Evolutionary conservation across 2,888 invertebrate genomes (phyloP).

Genomic region (Eudasyphora cyanicolor): DNA sequence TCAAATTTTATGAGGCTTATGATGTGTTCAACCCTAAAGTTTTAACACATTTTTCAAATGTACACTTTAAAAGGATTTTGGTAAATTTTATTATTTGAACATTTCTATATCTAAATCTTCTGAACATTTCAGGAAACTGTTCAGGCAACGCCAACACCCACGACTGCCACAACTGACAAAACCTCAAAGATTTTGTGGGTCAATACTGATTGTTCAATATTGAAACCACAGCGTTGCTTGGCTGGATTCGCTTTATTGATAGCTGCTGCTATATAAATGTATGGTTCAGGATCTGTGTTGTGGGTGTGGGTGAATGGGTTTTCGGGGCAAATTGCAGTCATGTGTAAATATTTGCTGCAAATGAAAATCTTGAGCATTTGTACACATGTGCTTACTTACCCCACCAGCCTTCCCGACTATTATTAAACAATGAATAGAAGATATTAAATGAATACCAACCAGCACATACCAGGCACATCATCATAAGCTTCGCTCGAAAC

Average conservation of each 20-base stretch:
- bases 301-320: not conserved
- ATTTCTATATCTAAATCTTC: no score
- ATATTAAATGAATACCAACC: slow-evolving; percentile 5
- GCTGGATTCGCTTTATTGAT: not conserved
- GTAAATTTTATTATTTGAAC: no score
- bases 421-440: slow-evolving; percentile 29
- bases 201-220: not conserved
- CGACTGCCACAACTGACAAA: not conserved
- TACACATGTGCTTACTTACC: not conserved
- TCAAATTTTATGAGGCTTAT: no score
- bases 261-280: no score
- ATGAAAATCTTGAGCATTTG: not conserved
- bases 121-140: no score
- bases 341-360: slow-evolving; percentile 25
- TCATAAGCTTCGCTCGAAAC: no score
- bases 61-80: no score
- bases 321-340: not conserved
- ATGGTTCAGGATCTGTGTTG: not conserved
- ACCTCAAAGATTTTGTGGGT: not conserved
- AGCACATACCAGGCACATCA: no score
- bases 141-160: no score
- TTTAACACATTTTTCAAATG: no score
- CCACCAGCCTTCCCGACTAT: not conserved
- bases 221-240: no score
- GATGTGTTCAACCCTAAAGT: no score